These are phyloP conservation scores for Emydura subglobosa DNA, from an alignment of 2,113 vertebrate genomes.

Conservation along the genomic window DNA sequence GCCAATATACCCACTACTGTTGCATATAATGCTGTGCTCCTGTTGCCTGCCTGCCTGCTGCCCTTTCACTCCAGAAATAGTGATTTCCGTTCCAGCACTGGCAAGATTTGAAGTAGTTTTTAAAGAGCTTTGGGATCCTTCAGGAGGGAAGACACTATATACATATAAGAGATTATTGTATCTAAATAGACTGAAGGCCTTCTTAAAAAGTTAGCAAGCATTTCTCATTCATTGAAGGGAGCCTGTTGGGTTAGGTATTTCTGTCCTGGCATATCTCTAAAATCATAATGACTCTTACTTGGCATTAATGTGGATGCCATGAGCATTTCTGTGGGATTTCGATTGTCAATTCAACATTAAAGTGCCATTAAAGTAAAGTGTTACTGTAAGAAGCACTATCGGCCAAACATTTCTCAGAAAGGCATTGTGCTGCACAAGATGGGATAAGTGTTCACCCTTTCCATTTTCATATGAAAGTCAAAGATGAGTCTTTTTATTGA, in stretches of 20 bases:
- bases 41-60: conserved; percentile 55
- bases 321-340: conserved; percentile 57
- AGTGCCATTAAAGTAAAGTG: conserved; percentile 78
- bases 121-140: neutral
- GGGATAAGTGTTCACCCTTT: conserved; percentile 30
- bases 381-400: conserved; percentile 79
- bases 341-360: conserved; percentile 78
- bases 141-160: neutral
- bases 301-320: conserved; percentile 61
- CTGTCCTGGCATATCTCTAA: conserved; percentile 53
- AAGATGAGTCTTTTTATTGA: conserved; percentile 76
- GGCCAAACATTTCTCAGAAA: conserved; percentile 82
- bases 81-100: neutral
- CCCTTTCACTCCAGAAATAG: neutral
- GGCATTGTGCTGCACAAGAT: conserved; percentile 62
- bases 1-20: neutral
- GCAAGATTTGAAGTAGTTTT: neutral
- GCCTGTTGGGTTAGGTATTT: conserved; percentile 37
- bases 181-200: neutral
- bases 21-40: neutral
- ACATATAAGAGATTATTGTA: neutral
- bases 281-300: conserved; percentile 72
- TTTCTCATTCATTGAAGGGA: conserved; percentile 13
- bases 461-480: conserved; percentile 66
- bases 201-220: conserved; percentile 25